Evolutionary conservation across 23 tunicate species (phyloP), one percentile per base, ranked within the genome.

Genomic region (Botrylloides violaceus): DNA sequence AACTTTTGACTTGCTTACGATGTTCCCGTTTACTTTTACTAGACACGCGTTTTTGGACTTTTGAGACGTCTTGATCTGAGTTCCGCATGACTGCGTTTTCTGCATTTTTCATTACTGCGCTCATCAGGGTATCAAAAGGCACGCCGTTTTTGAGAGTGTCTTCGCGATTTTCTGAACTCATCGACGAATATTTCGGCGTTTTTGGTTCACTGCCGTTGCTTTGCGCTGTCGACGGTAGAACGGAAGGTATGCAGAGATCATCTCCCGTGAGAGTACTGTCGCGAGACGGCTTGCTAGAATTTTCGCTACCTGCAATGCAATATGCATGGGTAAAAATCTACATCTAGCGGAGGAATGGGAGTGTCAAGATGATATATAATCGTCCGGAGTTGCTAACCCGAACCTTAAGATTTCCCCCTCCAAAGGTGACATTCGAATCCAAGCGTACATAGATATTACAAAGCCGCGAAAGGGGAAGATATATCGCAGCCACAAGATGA

Each of bases 121-220:
- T 29, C 35, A 63, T 63, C 6, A 63, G 4, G 35, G 29, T 4
- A 29, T 63, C 70, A 22, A 29, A 63, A 7, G 70, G 70, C 32
- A 63, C 70, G 32, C 70, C 70, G 35, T 63, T 63, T 9, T 63
- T 63, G 35, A 63, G 35, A 3, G 70, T 63, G 35, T 63, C 70
- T 19, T 63, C 70, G 7, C 70, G 70, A 31, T 63, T 63, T 9
- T 63, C 70, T 29, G 70, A 63, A 63, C 70, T 63, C 4, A 63
- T 34, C 33, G 70, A 63, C 4, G 33, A 28, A 31, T 63, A 34
- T 63, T 63, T 63, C 3, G 35, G 35, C 33, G 70, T 63, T 63
- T 28, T 63, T 63, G 4, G 33, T 7, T 63, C 70, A 3, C 33
- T 34, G 33, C 70, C 32, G 12, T 19, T 31, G 9, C 20, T 33